Base-by-base conservation (phyloP, 2,888 invertebrate species). In the Melinaea menophilus region DNA sequence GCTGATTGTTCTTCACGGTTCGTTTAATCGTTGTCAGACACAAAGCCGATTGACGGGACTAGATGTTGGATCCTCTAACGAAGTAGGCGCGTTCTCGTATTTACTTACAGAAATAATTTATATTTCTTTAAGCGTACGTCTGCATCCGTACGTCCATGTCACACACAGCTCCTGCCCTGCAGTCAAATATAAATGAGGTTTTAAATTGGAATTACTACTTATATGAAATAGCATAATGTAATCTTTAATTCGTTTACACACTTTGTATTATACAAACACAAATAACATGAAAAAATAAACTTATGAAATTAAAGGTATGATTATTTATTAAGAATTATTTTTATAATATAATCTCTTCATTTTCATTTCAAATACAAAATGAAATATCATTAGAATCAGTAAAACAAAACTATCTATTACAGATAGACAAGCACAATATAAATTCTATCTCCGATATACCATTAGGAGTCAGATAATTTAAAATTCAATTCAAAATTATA, bases 121-220 rank as follows among this genome's bases (percentile, higher is more conserved):
- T 51, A 31, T 51, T 11, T 41, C 41, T 51, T 9, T 31, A 51
- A 31, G 7, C 48, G 22, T 48, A 48, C 4, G 13, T 51, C 51
- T 51, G 31, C 22, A 11, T 31, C 51, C 31, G 31, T 31, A 51
- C 22, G 47, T 51, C 33, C 64, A 46, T 13, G 45, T 61, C 61
- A 64, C 64, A 59, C 64, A 51, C 59, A 59, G 59, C 57, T 58
- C 57, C 56, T 61, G 64, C 67, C 60, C 67, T 54, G 67, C 64
- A 67, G 64, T 58, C 37, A 64, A 62, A 65, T 41, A 56, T 37
- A 64, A 65, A 67, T 67, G 58, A 64, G 62, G 60, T 67, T 65
- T 65, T 58, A 62, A 65, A 67, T 65, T 64, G 62, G 62, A 62
- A 62, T 60, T 55, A 54, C 46, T 56, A n/a, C n/a, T n/a, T n/a